Conservation (phyloP, 1,140 invertebrate genomes). For the Trypoxylus dichotomus region DNA sequence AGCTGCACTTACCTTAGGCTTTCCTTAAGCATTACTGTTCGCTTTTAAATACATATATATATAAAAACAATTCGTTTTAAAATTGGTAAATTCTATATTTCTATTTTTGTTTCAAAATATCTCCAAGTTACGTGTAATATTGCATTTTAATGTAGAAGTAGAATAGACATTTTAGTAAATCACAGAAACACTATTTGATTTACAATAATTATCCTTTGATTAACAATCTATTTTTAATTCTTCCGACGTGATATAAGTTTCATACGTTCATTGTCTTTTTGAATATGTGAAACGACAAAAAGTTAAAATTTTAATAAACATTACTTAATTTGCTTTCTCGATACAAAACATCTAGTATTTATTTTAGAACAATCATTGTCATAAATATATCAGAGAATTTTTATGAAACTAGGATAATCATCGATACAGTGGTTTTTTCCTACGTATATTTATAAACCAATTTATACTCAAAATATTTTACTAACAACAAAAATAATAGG, state of each 20-base stretch:
- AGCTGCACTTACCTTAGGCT: no score
- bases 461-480: background rate
- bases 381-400: no score
- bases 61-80: no score
- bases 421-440: no score
- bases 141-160: conserved; percentile 38
- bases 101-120: background rate
- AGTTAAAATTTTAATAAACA: no score
- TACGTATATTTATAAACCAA: background rate
- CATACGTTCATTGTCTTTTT: background rate
- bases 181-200: conserved; percentile 42
- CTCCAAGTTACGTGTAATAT: background rate
- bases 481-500: background rate
- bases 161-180: conserved; percentile 42
- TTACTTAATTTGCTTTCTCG: no score
- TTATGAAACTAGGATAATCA: no score
- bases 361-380: no score
- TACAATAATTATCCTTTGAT: conserved; percentile 18
- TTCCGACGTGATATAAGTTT: background rate
- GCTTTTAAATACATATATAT: no score
- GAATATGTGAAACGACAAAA: background rate
- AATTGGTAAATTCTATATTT: background rate
- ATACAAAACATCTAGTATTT: no score
- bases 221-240: background rate
- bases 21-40: no score